Conservation (phyloP, 2,113 vertebrate genomes). For the Pedionomus torquatus region DNA sequence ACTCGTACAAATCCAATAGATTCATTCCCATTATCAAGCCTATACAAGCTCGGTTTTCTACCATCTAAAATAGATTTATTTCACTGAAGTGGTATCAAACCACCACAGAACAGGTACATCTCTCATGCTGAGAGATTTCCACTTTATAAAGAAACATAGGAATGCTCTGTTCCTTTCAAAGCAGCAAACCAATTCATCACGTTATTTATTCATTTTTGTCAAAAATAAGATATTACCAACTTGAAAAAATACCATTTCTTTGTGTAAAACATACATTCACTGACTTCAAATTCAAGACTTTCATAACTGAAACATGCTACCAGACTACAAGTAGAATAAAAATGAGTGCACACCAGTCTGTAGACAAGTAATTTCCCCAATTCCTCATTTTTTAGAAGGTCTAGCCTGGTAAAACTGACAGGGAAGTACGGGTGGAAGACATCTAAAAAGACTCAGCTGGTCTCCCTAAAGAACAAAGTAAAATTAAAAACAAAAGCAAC, state of each 20-base stretch:
- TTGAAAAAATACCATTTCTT: background rate
- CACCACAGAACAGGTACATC: background rate
- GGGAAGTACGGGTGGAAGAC: background rate
- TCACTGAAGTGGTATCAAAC: background rate
- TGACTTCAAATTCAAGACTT: background rate
- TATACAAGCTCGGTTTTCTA: background rate
- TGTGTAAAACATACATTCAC: background rate
- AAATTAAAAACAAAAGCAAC: constrained; percentile 7
- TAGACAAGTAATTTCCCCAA: background rate
- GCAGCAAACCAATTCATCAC: background rate
- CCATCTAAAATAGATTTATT: background rate
- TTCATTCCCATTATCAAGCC: background rate
- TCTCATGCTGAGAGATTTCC: background rate
- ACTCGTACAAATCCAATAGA: background rate
- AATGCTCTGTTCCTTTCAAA: background rate
- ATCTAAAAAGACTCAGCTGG: background rate
- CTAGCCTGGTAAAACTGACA: background rate
- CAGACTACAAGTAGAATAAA: background rate
- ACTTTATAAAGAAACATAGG: background rate
- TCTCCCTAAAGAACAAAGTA: background rate
- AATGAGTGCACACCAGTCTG: background rate
- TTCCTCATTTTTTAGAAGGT: background rate
- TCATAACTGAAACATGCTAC: background rate
- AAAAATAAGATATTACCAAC: background rate
- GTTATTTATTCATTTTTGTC: background rate